These are phyloP conservation scores for Platycheirus rosarum DNA, from an alignment of 2,888 invertebrate species.

Conservation along the genomic window DNA sequence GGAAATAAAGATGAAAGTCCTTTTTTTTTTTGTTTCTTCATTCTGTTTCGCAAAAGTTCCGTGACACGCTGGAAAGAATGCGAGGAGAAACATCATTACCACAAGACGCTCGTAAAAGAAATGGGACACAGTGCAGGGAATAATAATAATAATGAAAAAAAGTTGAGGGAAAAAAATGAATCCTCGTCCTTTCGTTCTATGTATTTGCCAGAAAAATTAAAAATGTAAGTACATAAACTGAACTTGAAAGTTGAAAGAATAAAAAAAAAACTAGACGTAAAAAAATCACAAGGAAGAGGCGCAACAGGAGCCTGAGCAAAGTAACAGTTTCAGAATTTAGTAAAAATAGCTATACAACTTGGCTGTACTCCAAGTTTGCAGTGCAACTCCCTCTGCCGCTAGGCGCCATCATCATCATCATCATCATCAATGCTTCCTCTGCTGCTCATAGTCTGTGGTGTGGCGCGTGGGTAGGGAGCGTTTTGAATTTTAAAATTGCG, in stretches of 20 bases:
- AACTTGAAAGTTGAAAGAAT: constrained; percentile 74
- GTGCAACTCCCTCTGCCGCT: constrained; percentile 26
- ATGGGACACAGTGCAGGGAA: constrained; percentile 68
- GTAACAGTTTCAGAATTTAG: constrained; percentile 69
- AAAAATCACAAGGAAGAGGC: constrained; percentile 62
- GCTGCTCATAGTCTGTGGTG: constrained; percentile 5
- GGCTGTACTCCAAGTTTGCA: constrained; percentile 66
- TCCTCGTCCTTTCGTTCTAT: constrained; percentile 59
- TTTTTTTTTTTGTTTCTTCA: constrained; percentile 42
- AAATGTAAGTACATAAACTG: constrained; percentile 74
- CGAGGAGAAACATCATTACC: constrained; percentile 73
- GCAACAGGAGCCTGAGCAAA: constrained; percentile 67
- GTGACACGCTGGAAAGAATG: constrained; percentile 66
- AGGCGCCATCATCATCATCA: constrained; percentile 34
- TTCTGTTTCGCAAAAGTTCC: constrained; percentile 60
- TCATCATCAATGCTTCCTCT: constrained; percentile 9
- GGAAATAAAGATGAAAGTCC: constrained; percentile 69
- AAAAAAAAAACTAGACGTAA: constrained; percentile 7
- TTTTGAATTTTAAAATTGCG: constrained; percentile 73
- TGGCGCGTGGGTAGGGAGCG: constrained; percentile 30
- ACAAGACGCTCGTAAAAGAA: constrained; percentile 71
- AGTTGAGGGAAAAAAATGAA: constrained; percentile 12
- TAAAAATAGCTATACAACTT: constrained; percentile 67
- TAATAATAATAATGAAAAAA: constrained; percentile 48
- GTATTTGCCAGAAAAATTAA: constrained; percentile 72